A percentile compares a stretch with the other conserved stretches of the same genome.
These are phyloP conservation scores for Clarias magur DNA, from an alignment of 2,113 vertebrate species.

Conservation along the genomic window DNA sequence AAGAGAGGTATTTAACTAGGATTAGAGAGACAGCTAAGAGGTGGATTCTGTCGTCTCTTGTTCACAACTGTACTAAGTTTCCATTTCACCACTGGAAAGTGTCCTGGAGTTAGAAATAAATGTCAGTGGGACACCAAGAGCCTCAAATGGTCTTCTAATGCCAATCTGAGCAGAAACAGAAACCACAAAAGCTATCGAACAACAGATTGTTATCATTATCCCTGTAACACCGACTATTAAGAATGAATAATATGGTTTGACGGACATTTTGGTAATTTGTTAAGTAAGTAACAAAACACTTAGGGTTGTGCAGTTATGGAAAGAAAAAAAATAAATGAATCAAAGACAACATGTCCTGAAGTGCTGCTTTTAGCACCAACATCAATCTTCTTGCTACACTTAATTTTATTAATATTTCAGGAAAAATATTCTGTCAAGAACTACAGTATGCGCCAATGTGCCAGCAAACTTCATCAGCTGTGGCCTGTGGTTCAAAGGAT, in stretches of 20 bases:
- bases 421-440: no score
- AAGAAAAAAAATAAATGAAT: background rate
- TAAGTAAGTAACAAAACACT: background rate
- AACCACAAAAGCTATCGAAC: background rate
- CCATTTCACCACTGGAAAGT: background rate
- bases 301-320: background rate
- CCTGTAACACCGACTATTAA: background rate
- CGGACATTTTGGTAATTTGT: background rate
- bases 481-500: no score
- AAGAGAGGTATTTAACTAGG: slow-evolving; percentile 41
- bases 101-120: background rate
- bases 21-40: slow-evolving; percentile 18
- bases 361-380: background rate
- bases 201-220: background rate
- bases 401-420: no score
- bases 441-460: no score
- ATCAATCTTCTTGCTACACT: no score
- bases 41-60: background rate
- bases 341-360: background rate
- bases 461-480: no score
- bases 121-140: background rate
- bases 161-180: background rate
- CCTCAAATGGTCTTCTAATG: background rate
- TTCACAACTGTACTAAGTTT: background rate
- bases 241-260: background rate